These are phyloP conservation scores for Mercenaria mercenaria DNA, from an alignment of 1,140 invertebrate genomes.

Conservation along the genomic window DNA sequence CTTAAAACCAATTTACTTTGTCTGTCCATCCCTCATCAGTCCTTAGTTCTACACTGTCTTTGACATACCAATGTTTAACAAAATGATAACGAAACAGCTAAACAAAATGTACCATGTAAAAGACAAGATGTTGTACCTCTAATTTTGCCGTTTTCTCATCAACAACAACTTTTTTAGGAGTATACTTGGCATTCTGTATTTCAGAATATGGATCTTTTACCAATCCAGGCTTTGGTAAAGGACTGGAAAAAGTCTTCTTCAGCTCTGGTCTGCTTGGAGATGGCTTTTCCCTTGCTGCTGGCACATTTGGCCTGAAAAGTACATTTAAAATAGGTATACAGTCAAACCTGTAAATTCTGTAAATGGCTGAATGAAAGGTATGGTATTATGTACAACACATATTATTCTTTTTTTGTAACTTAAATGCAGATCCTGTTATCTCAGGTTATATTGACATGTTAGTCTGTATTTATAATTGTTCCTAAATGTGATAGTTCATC, in stretches of 20 bases:
- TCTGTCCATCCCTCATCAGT: no score
- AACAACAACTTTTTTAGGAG: conserved; percentile 63
- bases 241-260: not conserved
- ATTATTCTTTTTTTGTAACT: not conserved
- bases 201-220: not conserved
- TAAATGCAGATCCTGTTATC: not conserved
- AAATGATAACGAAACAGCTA: no score
- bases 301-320: conserved; percentile 46
- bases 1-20: no score
- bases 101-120: no score
- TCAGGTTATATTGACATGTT: no score
- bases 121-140: no score
- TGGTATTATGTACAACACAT: not conserved
- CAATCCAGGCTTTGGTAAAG: not conserved
- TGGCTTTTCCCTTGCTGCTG: not conserved
- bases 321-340: not conserved
- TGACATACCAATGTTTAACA: no score
- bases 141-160: conserved; percentile 71
- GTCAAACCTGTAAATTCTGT: not conserved
- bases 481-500: no score
- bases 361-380: not conserved
- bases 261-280: not conserved
- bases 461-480: no score
- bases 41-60: no score
- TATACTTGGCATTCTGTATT: not conserved